Conservation (phyloP, 1,140 invertebrate species). For the Drosophila tsacasi region DNA sequence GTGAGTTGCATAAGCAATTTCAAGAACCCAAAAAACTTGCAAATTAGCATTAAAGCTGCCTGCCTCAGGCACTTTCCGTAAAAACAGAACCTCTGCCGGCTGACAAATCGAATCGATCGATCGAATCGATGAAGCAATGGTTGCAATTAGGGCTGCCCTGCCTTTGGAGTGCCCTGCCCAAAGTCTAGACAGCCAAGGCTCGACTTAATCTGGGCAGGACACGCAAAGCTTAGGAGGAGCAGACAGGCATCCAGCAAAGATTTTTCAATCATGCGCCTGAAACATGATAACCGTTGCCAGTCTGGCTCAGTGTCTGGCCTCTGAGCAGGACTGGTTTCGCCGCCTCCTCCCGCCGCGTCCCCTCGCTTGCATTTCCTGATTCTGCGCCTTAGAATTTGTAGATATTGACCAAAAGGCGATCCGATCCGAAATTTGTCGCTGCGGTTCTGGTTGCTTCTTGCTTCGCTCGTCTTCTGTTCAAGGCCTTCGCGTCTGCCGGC, state of each 20-base stretch:
- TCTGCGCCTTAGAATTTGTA: slow-evolving; percentile 69
- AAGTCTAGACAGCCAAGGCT: slow-evolving; percentile 60
- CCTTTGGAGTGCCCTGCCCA: slow-evolving; percentile 21
- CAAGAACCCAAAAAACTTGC: slow-evolving; percentile 1
- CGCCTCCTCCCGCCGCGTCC: background rate
- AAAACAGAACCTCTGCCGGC: slow-evolving; percentile 47
- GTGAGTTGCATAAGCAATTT: slow-evolving; percentile 63
- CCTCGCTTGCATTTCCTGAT: slow-evolving; percentile 75
- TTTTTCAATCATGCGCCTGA: slow-evolving; percentile 80
- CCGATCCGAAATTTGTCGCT: slow-evolving; percentile 72
- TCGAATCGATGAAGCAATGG: slow-evolving; percentile 69
- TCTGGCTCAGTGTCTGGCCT: slow-evolving; percentile 27
- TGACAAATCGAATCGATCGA: slow-evolving; percentile 19
- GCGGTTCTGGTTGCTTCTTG: slow-evolving; percentile 48
- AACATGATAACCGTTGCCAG: slow-evolving; percentile 75
- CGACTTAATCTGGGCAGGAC: slow-evolving; percentile 73
- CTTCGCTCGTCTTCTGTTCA: slow-evolving; percentile 53
- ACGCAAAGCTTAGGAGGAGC: slow-evolving; percentile 56
- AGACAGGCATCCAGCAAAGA: slow-evolving; percentile 42
- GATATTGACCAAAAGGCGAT: slow-evolving; percentile 53
- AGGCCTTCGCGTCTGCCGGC: slow-evolving; percentile 56
- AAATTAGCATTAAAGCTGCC: slow-evolving; percentile 66
- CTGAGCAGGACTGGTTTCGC: slow-evolving; percentile 59
- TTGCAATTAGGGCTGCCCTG: slow-evolving; percentile 71
- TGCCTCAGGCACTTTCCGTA: slow-evolving; percentile 57